phyloP scores from a whole-genome alignment of 2,797 vertebrate species.

The Labeo calbasu region DNA sequence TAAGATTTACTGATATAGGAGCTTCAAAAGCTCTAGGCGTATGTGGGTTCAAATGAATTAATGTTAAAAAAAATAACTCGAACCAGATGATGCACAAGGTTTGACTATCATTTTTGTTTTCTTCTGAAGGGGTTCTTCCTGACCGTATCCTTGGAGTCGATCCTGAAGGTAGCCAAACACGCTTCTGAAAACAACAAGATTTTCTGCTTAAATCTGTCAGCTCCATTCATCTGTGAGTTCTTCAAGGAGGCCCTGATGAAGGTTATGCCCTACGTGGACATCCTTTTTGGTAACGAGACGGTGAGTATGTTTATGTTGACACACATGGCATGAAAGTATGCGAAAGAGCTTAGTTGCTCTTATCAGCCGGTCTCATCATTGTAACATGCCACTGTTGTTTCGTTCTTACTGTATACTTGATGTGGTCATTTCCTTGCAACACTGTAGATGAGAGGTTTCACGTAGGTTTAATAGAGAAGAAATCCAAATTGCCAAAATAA shows the following conservation, averaged over 20 bases:
- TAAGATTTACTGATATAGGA: not conserved
- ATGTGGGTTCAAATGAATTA: not conserved
- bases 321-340: not conserved
- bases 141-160: slow-evolving; percentile 94
- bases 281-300: slow-evolving; percentile 95
- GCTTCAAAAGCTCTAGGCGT: not conserved
- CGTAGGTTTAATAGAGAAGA: too few relatives aligned
- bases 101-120: slow-evolving; percentile 43
- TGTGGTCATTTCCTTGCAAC: not conserved
- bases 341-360: not conserved
- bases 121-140: slow-evolving; percentile 92
- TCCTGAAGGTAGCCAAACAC: slow-evolving; percentile 92
- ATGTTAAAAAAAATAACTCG: not conserved
- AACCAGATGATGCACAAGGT: not conserved
- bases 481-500: too few relatives aligned
- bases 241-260: slow-evolving; percentile 95
- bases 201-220: slow-evolving; percentile 94
- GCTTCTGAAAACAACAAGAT: slow-evolving; percentile 92
- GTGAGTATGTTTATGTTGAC: slow-evolving; percentile 73
- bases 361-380: not conserved
- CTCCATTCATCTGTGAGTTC: slow-evolving; percentile 96
- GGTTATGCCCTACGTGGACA: slow-evolving; percentile 93
- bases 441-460: not conserved
- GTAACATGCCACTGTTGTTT: not conserved
- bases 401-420: not conserved